Evolutionary conservation across 2,113 vertebrate species (phyloP).

Genomic region (Trematocara macrostoma): DNA sequence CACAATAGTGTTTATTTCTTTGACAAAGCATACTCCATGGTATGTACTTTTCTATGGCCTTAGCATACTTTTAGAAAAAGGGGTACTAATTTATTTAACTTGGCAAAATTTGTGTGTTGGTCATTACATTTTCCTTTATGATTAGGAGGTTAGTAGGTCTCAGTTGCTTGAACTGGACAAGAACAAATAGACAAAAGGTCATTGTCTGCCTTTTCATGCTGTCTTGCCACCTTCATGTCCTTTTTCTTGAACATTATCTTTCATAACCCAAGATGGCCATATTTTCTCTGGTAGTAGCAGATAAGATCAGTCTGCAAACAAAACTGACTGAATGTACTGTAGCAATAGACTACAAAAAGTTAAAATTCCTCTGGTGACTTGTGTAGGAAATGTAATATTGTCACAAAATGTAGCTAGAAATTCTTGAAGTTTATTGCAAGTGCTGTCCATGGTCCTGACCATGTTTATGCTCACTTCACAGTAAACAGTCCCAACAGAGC

Average conservation of each 20-base stretch:
- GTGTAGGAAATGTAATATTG: not conserved
- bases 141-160: not conserved
- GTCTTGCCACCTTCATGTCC: not conserved
- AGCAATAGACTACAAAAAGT: not conserved
- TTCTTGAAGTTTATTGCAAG: accelerated
- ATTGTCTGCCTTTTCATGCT: not conserved
- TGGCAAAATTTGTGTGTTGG: not conserved
- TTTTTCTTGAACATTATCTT: not conserved
- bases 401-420: not conserved
- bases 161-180: not conserved
- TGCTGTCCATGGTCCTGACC: not conserved
- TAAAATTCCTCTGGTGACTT: not conserved
- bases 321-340: not conserved
- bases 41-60: not conserved
- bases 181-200: not conserved
- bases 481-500: not conserved
- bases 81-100: accelerated
- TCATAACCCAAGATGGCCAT: not conserved
- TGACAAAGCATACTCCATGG: not conserved
- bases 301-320: not conserved
- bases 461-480: accelerated
- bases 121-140: not conserved
- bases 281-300: not conserved
- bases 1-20: not conserved
- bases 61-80: not conserved